These are phyloP conservation scores for Magallana angulata DNA, from an alignment of 1,140 invertebrate species.

Conservation along the genomic window DNA sequence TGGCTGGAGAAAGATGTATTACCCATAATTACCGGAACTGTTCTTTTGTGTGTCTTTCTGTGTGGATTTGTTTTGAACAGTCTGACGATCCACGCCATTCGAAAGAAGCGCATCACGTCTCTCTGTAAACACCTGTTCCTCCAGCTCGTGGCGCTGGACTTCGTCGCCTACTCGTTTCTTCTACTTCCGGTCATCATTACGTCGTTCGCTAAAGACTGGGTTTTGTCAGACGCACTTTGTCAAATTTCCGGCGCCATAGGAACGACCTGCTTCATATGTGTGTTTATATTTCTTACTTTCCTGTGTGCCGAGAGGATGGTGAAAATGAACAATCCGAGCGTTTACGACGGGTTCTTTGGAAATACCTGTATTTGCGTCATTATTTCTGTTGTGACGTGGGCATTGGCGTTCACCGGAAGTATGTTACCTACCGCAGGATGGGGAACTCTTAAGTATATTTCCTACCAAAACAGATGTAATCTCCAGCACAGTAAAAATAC, in stretches of 20 bases:
- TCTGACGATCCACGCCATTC: constrained; percentile 36
- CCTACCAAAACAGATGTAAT: constrained; percentile 47
- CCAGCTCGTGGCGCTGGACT: constrained; percentile 46
- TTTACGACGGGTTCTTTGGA: constrained; percentile 39
- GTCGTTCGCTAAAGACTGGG: constrained; percentile 42
- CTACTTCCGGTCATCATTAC: constrained; percentile 45
- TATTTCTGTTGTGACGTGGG: constrained; percentile 37
- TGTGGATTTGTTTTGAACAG: constrained; percentile 48
- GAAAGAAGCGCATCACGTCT: constrained; percentile 37
- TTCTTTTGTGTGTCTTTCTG: constrained; percentile 38
- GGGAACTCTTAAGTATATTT: constrained; percentile 41
- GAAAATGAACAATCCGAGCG: constrained; percentile 32
- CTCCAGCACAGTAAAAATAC: constrained; percentile 35
- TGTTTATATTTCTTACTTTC: constrained; percentile 42
- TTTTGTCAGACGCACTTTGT: constrained; percentile 49
- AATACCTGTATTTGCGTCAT: constrained; percentile 4
- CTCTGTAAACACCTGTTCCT: constrained; percentile 31
- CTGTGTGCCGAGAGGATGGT: constrained; percentile 47
- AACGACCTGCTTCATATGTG: constrained; percentile 30
- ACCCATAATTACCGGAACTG: constrained; percentile 31
- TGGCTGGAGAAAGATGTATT: constrained; percentile 55
- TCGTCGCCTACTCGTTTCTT: constrained; percentile 48
- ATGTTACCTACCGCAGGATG: constrained; percentile 40
- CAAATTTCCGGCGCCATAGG: constrained; percentile 33
- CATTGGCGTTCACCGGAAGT: constrained; percentile 10